Evolutionary conservation across 2,797 vertebrate genomes (phyloP).

Genomic region (Cynodonichthys magdalenae): DNA sequence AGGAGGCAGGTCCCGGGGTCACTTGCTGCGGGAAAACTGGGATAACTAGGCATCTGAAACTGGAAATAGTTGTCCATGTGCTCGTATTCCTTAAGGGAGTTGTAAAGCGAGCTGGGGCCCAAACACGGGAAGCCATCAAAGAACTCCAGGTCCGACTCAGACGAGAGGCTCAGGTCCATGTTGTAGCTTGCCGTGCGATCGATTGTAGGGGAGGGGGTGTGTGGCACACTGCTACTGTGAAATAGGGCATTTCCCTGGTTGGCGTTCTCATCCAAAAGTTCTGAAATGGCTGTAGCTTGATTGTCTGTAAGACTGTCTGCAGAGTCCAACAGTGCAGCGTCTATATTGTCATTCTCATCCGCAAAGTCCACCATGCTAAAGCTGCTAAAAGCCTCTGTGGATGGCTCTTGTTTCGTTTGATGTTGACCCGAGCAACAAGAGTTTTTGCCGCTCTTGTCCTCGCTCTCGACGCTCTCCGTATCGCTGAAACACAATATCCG

Average conservation of each 20-base stretch:
- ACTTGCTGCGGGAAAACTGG: conserved; percentile 80
- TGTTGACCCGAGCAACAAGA: conserved; percentile 42
- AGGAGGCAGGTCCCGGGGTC: conserved; percentile 90
- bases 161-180: conserved; percentile 93
- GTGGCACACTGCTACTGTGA: conserved; percentile 78
- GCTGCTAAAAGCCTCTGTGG: conserved; percentile 78
- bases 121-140: conserved; percentile 93
- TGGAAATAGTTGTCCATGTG: conserved; percentile 90
- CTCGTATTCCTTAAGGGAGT: conserved; percentile 91
- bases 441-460: conserved; percentile 55
- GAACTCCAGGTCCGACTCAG: conserved; percentile 93
- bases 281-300: conserved; percentile 78
- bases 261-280: conserved; percentile 93
- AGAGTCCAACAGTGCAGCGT: conserved; percentile 62
- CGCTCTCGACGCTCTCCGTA: conserved; percentile 69
- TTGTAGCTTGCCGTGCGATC: conserved; percentile 87
- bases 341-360: conserved; percentile 78
- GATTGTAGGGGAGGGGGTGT: conserved; percentile 71
- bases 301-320: conserved; percentile 64
- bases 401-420: conserved; percentile 52
- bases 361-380: conserved; percentile 87
- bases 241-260: conserved; percentile 89
- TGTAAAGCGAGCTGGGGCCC: conserved; percentile 92
- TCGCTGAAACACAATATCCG: conserved; percentile 91
- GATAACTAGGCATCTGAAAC: conserved; percentile 87